These are phyloP conservation scores for Phainopepla nitens DNA, from an alignment of 2,113 vertebrate genomes.

Conservation along the genomic window DNA sequence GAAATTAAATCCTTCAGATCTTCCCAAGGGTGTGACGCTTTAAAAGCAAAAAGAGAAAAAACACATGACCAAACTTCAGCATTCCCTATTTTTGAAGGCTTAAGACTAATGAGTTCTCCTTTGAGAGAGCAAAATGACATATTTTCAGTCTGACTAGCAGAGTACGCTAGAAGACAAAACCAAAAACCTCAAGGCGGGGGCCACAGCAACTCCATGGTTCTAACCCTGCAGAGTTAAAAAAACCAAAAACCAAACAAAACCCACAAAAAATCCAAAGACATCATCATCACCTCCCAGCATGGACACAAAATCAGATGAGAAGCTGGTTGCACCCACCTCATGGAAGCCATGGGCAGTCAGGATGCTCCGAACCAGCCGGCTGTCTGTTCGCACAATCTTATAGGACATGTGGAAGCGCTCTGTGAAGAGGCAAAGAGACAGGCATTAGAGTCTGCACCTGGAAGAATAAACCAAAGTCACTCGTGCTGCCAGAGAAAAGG, in stretches of 20 bases:
- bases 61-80: neutral
- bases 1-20: neutral
- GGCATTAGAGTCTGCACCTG: neutral
- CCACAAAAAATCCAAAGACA: neutral
- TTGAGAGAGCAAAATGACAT: neutral
- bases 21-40: neutral
- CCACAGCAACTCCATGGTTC: neutral
- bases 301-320: neutral
- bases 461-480: neutral
- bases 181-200: neutral
- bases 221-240: neutral
- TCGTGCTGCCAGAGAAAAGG: neutral
- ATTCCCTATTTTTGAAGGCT: neutral
- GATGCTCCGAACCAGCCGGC: constrained; percentile 89
- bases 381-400: constrained; percentile 95
- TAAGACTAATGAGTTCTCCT: neutral
- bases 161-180: neutral
- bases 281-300: neutral
- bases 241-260: neutral
- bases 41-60: neutral
- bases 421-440: constrained; percentile 55
- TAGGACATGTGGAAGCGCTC: constrained; percentile 90
- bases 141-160: neutral
- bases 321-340: constrained; percentile 75
- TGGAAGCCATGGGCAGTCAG: constrained; percentile 92